phyloP scores from a whole-genome alignment of 2,113 vertebrate species.

The Abramis brama region DNA sequence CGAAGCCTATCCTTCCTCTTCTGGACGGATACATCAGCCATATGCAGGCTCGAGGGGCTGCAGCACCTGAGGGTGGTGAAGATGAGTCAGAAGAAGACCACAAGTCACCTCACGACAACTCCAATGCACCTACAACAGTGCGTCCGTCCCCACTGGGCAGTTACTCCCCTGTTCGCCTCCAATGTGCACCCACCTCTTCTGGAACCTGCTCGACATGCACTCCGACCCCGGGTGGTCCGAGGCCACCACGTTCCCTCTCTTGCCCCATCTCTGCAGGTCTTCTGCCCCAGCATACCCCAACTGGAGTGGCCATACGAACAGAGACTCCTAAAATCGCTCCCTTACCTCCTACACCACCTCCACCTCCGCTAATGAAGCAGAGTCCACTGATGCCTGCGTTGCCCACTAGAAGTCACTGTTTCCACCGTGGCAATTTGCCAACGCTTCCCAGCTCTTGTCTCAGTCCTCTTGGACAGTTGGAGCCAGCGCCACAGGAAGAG shows the following conservation, averaged over 20 bases:
- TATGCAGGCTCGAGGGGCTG: constrained; percentile 78
- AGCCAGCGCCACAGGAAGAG: constrained; percentile 72
- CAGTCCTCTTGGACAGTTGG: constrained; percentile 70
- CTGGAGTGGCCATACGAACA: constrained; percentile 56
- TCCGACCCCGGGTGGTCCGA: constrained; percentile 72
- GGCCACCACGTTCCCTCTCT: constrained; percentile 76
- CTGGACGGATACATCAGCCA: constrained; percentile 85
- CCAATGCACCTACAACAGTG: constrained; percentile 69
- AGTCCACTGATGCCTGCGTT: constrained; percentile 57
- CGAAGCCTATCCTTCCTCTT: constrained; percentile 84
- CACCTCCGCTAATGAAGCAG: constrained; percentile 61
- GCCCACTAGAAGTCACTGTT: constrained; percentile 74
- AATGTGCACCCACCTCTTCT: constrained; percentile 73
- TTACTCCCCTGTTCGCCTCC: constrained; percentile 88
- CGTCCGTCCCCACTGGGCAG: constrained; percentile 92
- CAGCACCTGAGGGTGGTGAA: constrained; percentile 55
- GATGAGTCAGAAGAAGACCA: constrained; percentile 74
- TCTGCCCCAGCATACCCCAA: constrained; percentile 71
- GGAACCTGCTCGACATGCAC: constrained; percentile 85
- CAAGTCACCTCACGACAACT: constrained; percentile 58
- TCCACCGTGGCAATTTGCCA: constrained; percentile 72
- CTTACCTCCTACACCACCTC: constrained; percentile 57
- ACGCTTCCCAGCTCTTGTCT: constrained; percentile 66
- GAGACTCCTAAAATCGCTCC: constrained; percentile 7
- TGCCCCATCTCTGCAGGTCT: constrained; percentile 74